Percentiles rank a stretch among this genome's conserved stretches.
These are phyloP conservation scores for Platalea minor DNA, from an alignment of 2,797 vertebrate species.

Conservation along the genomic window DNA sequence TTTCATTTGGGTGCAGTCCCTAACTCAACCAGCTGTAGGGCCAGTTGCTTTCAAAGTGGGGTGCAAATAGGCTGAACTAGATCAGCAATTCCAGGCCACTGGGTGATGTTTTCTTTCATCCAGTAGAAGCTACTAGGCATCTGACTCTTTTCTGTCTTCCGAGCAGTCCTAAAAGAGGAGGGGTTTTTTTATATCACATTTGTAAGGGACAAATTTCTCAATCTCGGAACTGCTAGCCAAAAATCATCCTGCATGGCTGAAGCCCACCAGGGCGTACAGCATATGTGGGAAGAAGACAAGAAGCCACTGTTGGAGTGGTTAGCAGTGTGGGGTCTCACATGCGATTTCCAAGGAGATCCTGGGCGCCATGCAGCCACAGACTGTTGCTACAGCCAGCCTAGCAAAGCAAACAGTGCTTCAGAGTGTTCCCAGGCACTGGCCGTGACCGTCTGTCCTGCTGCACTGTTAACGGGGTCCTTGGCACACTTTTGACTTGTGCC, in stretches of 20 bases:
- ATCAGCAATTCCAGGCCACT: neutral
- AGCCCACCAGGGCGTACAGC: rapidly evolving
- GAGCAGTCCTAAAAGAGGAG: neutral
- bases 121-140: neutral
- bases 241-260: neutral
- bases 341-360: neutral
- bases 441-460: rapidly evolving
- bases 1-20: neutral
- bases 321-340: neutral
- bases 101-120: neutral
- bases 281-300: neutral
- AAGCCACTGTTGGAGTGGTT: neutral
- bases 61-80: neutral
- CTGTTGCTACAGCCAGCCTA: neutral
- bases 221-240: neutral
- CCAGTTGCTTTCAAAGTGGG: neutral
- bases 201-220: neutral
- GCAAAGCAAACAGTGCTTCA: neutral
- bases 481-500: neutral
- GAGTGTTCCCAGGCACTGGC: neutral
- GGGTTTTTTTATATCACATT: neutral
- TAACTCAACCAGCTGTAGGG: neutral
- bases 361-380: neutral
- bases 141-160: neutral
- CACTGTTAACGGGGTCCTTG: neutral